A percentile compares a stretch with the other conserved stretches of the same genome.
Evolutionary conservation across 2,113 vertebrate genomes (phyloP).

Genomic region (Alaudala cheleensis): DNA sequence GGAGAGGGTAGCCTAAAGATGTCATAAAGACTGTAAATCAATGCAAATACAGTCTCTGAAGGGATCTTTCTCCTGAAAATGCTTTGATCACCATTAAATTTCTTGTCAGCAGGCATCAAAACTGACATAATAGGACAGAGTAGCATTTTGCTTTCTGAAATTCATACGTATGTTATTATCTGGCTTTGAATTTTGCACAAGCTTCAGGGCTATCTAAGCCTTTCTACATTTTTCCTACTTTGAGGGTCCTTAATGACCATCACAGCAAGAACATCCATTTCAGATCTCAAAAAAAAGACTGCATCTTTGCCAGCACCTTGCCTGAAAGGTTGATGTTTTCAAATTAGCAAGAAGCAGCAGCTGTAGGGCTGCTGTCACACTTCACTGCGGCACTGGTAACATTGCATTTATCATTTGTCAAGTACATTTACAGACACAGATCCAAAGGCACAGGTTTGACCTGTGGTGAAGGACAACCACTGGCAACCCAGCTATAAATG

Average conservation of each 20-base stretch:
- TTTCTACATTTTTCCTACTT: conserved; percentile 2
- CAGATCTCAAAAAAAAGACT: neutral
- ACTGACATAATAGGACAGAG: neutral
- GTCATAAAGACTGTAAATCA: conserved; percentile 1
- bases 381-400: neutral
- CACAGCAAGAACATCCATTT: conserved; percentile 41
- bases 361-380: neutral
- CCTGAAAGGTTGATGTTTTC: neutral
- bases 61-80: neutral
- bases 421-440: neutral
- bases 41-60: neutral
- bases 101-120: conserved; percentile 21
- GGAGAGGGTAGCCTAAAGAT: neutral
- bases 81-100: neutral
- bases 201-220: neutral
- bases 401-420: neutral
- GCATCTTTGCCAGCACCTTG: neutral
- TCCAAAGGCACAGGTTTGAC: neutral
- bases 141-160: neutral
- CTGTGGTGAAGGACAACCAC: conserved; percentile 17
- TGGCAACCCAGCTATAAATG: neutral
- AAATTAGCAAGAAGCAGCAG: neutral
- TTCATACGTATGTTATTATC: neutral
- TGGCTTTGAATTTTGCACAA: conserved; percentile 9
- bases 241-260: conserved; percentile 1